Conservation (phyloP, 2,888 invertebrate species). For the Lypha dubia region DNA sequence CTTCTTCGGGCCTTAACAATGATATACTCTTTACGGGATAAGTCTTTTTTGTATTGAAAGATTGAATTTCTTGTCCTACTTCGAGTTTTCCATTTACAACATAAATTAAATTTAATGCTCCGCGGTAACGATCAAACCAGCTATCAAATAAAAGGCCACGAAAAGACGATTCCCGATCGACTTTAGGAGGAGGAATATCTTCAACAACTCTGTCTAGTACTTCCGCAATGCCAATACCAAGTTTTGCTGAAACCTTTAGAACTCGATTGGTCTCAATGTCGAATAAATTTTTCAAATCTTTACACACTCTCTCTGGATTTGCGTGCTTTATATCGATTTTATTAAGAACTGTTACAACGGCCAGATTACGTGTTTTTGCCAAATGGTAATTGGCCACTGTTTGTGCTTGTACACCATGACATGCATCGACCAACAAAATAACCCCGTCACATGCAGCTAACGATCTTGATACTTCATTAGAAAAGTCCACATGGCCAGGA, state of each 20-base stretch:
- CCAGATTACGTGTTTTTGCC: slow-evolving; percentile 91
- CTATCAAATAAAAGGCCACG: slow-evolving; percentile 95
- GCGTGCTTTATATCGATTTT: slow-evolving; percentile 98
- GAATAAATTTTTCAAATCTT: slow-evolving; percentile 92
- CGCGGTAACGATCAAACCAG: slow-evolving; percentile 95
- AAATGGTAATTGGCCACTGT: slow-evolving; percentile 98
- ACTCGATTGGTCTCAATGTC: slow-evolving; percentile 89
- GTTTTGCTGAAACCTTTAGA: slow-evolving; percentile 95
- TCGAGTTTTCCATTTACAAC: slow-evolving; percentile 90
- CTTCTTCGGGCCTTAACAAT: slow-evolving; percentile 91
- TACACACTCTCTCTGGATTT: slow-evolving; percentile 91
- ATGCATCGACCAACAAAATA: slow-evolving; percentile 96
- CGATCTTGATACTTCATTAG: slow-evolving; percentile 95
- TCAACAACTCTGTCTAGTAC: slow-evolving; percentile 91
- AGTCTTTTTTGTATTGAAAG: slow-evolving; percentile 88
- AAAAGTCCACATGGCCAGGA: slow-evolving; percentile 99
- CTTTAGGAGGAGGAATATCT: slow-evolving; percentile 89
- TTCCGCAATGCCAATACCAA: slow-evolving; percentile 91
- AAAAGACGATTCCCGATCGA: slow-evolving; percentile 86
- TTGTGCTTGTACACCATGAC: slow-evolving; percentile 98
- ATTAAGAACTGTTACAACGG: slow-evolving; percentile 96
- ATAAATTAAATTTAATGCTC: slow-evolving; percentile 90
- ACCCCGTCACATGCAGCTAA: slow-evolving; percentile 97
- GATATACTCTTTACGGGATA: slow-evolving; percentile 92
- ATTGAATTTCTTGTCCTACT: slow-evolving; percentile 90